A percentile compares a stretch with the other conserved stretches of the same genome.
Conservation (phyloP, 2,888 invertebrate species). For the Polydrusus cervinus region DNA sequence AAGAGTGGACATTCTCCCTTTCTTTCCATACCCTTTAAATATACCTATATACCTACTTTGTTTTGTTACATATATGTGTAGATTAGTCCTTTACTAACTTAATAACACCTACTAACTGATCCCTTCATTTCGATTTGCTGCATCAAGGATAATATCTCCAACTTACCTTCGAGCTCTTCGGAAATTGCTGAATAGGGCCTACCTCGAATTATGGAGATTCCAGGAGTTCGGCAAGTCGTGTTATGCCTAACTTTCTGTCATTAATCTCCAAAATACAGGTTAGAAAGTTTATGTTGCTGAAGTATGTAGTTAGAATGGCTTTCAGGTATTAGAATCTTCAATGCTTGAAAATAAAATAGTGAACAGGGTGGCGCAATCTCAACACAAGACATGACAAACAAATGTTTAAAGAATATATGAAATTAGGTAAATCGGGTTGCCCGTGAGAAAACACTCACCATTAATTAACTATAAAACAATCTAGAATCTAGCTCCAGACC, state of each 20-base stretch:
- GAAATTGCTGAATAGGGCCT: conserved; percentile 66
- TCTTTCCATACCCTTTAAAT: no score
- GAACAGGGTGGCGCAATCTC: no score
- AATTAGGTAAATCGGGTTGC: no score
- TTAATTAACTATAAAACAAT: no score
- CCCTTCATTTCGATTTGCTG: conserved; percentile 49
- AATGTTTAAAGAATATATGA: no score
- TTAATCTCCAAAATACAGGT: conserved; percentile 83
- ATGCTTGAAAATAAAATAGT: neutral
- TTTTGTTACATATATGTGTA: neutral
- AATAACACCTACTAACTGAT: conserved; percentile 33
- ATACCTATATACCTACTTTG: no score
- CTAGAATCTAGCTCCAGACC: no score
- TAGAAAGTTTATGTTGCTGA: conserved; percentile 68
- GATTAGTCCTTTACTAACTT: conserved; percentile 22
- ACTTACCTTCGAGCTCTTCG: conserved; percentile 67
- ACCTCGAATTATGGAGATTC: conserved; percentile 68
- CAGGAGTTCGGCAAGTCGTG: conserved; percentile 73
- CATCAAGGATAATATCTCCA: conserved; percentile 67
- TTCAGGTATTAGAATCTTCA: neutral
- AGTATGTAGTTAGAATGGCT: conserved; percentile 21
- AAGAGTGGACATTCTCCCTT: no score
- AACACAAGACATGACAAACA: no score
- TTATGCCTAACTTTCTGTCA: conserved; percentile 81
- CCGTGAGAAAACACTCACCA: no score